Conservation (phyloP, 2,888 invertebrate genomes). For the Watsonalla cultraria region DNA sequence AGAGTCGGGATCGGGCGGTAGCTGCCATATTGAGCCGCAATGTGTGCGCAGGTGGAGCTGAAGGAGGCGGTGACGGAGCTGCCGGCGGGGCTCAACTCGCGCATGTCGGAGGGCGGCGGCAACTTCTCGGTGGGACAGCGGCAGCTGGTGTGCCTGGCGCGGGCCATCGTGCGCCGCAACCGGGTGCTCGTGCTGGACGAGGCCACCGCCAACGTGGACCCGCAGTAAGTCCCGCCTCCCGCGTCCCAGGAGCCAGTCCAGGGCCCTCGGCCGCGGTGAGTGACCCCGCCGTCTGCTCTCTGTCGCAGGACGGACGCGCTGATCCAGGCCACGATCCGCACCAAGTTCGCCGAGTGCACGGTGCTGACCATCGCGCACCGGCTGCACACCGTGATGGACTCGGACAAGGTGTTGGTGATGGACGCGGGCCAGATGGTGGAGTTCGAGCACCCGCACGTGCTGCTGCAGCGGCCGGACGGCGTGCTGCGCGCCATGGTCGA, state of each 20-base stretch:
- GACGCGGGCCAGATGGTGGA: constrained; percentile 86
- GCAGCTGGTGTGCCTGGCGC: constrained; percentile 83
- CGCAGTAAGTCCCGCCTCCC: constrained; percentile 66
- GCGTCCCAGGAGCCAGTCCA: neutral
- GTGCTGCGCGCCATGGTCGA: constrained; percentile 79
- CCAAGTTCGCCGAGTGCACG: constrained; percentile 87
- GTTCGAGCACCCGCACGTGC: constrained; percentile 83
- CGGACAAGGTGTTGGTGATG: constrained; percentile 90
- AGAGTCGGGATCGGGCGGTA: neutral
- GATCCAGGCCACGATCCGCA: constrained; percentile 87
- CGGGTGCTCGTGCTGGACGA: constrained; percentile 84
- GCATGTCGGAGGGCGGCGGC: constrained; percentile 87
- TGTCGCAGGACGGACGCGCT: constrained; percentile 83
- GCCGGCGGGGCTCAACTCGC: constrained; percentile 82
- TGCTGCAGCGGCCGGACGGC: constrained; percentile 76
- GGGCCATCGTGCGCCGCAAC: constrained; percentile 80
- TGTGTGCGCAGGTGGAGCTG: constrained; percentile 76
- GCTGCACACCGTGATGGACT: constrained; percentile 92
- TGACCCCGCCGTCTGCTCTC: neutral
- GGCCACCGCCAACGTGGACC: constrained; percentile 92
- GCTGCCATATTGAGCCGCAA: neutral
- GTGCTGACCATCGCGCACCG: constrained; percentile 93
- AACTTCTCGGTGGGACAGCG: constrained; percentile 87
- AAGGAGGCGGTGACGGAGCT: constrained; percentile 83
- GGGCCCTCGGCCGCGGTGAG: neutral